A percentile compares a stretch with the other conserved stretches of the same genome.
phyloP scores from a whole-genome alignment of 2,888 invertebrate genomes.

The Mesorhabditis sp. region DNA sequence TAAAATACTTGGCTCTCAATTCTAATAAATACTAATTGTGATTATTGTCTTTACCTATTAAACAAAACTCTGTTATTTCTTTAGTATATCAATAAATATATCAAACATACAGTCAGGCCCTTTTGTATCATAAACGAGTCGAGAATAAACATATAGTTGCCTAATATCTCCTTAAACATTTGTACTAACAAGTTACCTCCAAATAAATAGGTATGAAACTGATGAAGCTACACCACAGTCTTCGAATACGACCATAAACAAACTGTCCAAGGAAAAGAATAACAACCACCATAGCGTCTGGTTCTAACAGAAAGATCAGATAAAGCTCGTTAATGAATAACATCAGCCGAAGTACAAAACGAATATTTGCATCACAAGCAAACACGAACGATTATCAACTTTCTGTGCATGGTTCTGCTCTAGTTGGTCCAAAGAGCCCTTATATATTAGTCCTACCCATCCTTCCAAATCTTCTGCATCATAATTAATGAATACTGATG shows the following conservation, averaged over 20 bases:
- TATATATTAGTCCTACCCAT: constrained; percentile 59
- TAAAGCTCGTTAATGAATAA: constrained; percentile 60
- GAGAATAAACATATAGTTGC: no score
- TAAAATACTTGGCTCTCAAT: constrained; percentile 41
- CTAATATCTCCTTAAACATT: no score
- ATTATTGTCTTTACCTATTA: constrained; percentile 36
- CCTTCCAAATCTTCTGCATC: constrained; percentile 55
- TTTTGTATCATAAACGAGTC: no score
- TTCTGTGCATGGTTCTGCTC: constrained; percentile 48
- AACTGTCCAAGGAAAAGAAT: constrained; percentile 57
- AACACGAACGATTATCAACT: constrained; percentile 21
- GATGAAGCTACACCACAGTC: constrained; percentile 63
- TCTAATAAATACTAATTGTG: constrained; percentile 34
- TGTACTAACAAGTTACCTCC: constrained; percentile 39
- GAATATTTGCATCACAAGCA: constrained; percentile 19
- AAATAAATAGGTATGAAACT: constrained; percentile 47
- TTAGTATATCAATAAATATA: no score
- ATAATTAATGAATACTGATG: constrained; percentile 60
- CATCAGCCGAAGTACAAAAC: constrained; percentile 58
- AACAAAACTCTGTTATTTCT: constrained; percentile 57
- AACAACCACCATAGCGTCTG: constrained; percentile 57
- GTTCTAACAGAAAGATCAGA: constrained; percentile 55
- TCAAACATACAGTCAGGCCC: no score
- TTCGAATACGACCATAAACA: constrained; percentile 40
- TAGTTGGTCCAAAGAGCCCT: constrained; percentile 44